Evolutionary conservation across 2,797 vertebrate species (phyloP), one percentile per base, ranked within the genome.

Genomic region (Sparidentex hasta): DNA sequence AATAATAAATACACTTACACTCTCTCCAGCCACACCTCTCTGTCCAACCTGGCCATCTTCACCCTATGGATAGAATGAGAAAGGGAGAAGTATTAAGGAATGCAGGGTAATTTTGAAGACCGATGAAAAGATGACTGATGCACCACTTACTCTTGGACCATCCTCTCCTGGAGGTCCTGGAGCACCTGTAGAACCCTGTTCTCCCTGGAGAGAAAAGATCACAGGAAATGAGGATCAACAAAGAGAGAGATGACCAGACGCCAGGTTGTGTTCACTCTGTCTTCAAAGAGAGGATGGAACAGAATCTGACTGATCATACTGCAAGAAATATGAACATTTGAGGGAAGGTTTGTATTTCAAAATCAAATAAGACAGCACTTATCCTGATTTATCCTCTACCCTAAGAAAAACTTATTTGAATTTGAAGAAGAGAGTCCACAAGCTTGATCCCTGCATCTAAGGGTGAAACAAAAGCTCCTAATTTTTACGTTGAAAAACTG

Each of bases 1-100:
- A 50, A 27, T 13, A 50, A 27, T 13, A 52, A 46, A 74, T 66
- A 78, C 78, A 92, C 98, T 97, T 96, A 99, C 98, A 89, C 97
- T 95, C 90, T 99, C 98, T 94, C 98, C 98, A 85, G 97, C 95
- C 73, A 99, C 95, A 80, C 98, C 98, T 91, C 98, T 96, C 78
- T 96, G 98, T 90, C 98, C 98, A 41, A 98, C 94, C 91, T 99
- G 97, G 54, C 98, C 98, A 80, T 99, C 98, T 95, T 99, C 98
- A 80, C 98, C 98, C 98, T 99, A 86, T 43, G 17, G 48, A 78
- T 14, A 63, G 4, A 78, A 59, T 65, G 11, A 67, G 17, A 76
- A 54, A 70, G 1, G 27, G 27, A 27, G 33, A 2, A 17, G 78
- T 65, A 43, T 58, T 25, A 46, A 63, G 17, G 51, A 75, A 72